These are phyloP conservation scores for Piscicola geometra DNA, from an alignment of 2,888 invertebrate genomes.

Conservation along the genomic window DNA sequence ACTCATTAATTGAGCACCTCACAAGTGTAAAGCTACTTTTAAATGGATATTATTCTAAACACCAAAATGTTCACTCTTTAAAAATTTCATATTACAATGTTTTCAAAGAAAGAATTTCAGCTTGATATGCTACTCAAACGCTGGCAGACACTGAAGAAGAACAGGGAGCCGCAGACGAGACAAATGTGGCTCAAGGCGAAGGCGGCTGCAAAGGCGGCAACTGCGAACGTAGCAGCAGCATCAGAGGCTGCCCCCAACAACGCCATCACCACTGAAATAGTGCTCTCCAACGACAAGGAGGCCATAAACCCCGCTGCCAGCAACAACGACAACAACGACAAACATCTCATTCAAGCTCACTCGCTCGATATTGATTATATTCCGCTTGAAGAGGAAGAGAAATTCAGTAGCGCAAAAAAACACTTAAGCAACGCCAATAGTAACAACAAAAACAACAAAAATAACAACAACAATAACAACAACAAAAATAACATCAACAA, in stretches of 20 bases:
- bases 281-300: conserved; percentile 27
- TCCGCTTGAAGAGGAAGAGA: not conserved
- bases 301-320: conserved; percentile 32
- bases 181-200: conserved; percentile 43
- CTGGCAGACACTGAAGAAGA: conserved; percentile 42
- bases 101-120: too few relatives aligned
- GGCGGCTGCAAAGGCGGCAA: conserved; percentile 26
- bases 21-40: too few relatives aligned
- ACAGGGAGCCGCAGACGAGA: conserved; percentile 43
- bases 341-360: not conserved
- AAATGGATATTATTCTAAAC: conserved; percentile 17
- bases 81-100: too few relatives aligned
- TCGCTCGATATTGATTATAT: not conserved
- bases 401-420: too few relatives aligned
- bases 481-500: not conserved
- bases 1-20: too few relatives aligned
- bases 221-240: conserved; percentile 12
- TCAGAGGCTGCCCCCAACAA: not conserved
- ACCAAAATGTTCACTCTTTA: too few relatives aligned
- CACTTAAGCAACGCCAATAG: conserved; percentile 16
- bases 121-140: not conserved
- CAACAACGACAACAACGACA: not conserved
- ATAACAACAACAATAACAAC: conserved; percentile 17
- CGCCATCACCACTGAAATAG: not conserved
- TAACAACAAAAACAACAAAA: too few relatives aligned